phyloP scores from a whole-genome alignment of 1,140 invertebrate species.

The Drosophila athabasca region DNA sequence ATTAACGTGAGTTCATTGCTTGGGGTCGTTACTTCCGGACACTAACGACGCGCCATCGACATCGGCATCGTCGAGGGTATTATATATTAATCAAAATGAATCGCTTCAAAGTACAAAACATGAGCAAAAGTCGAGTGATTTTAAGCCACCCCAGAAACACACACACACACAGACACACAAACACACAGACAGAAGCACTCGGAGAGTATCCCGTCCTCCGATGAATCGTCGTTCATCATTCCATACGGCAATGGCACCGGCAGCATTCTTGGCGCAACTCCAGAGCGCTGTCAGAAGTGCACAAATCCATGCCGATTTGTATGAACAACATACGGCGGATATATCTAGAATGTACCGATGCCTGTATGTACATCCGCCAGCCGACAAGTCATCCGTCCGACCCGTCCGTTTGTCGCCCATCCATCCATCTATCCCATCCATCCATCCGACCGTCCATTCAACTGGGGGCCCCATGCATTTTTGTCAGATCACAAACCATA shows the following conservation, averaged over 20 bases:
- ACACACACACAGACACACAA: too few relatives aligned
- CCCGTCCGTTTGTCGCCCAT: slow-evolving; percentile 11
- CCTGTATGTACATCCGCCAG: slow-evolving; percentile 45
- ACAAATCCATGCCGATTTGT: slow-evolving; percentile 58
- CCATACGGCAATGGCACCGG: slow-evolving; percentile 8
- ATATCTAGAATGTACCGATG: slow-evolving; percentile 29
- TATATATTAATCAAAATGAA: slow-evolving; percentile 5
- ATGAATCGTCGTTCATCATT: slow-evolving; percentile 52
- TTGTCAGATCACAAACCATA: slow-evolving; percentile 1
- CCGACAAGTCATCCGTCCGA: slow-evolving; percentile 32
- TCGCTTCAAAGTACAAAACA: background rate
- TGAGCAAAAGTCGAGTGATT: slow-evolving; percentile 39
- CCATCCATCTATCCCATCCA: slow-evolving; percentile 6
- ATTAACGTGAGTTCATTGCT: slow-evolving; percentile 2
- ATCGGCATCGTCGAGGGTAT: too few relatives aligned
- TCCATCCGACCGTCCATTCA: slow-evolving; percentile 44
- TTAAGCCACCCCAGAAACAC: slow-evolving; percentile 37
- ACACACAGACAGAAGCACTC: background rate
- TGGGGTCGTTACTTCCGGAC: slow-evolving; percentile 14
- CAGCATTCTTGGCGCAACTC: slow-evolving; percentile 75
- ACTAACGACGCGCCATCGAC: too few relatives aligned
- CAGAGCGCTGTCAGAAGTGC: slow-evolving; percentile 70
- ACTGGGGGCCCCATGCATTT: slow-evolving; percentile 14
- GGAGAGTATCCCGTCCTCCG: background rate
- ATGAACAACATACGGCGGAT: slow-evolving; percentile 26